Base-by-base conservation (phyloP, 2,888 invertebrate genomes). In the Metellina segmentata region DNA sequence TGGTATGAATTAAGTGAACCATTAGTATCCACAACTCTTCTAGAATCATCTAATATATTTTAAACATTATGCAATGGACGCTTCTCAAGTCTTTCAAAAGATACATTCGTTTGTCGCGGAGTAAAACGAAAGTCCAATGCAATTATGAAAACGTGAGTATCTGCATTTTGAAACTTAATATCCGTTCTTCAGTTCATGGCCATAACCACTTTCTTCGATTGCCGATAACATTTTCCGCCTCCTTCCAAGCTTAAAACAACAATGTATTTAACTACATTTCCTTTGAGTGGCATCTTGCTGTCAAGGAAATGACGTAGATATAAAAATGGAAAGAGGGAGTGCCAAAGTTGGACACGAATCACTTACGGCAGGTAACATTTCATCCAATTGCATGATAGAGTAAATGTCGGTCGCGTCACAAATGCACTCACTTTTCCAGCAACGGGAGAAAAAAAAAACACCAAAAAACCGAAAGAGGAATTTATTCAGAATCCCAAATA, bases 401-500 rank as follows among this genome's bases (percentile, higher is more conserved):
- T 34, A 34, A 34, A 34, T 34, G 34, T 34, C 4, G 34, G 34
- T 2, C 34, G 34, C 34, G 34, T 34, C 34, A 34, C 34, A 34
- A 34, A 34, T 34, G 34, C 34, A 34, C 34, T 34, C 4, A 34
- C 34, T 2, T 34, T 34, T 34, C 34, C 34, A 34, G 34, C 34
- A 34, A 34, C 34, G 34, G 34, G 34, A 4, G 4, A 34, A 34
- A 34, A 34, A 34, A 34, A 34, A 1, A 34, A 1, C 34, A 34
- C n/a, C n/a, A n/a, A n/a, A 34, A 34, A 34, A 34, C 11, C 1
- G 61, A 61, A 72, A 20, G 5, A 74, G 2, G 34, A 34, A 85
- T 85, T 75, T 82, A 82, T 82, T 82, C 82, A 82, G 72, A 82
- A 71, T 70, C 82, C 71, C 51, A 51, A 83, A 83, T 51, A 72